These are phyloP conservation scores for Rutpela maculata DNA, from an alignment of 2,888 invertebrate species.

Conservation along the genomic window DNA sequence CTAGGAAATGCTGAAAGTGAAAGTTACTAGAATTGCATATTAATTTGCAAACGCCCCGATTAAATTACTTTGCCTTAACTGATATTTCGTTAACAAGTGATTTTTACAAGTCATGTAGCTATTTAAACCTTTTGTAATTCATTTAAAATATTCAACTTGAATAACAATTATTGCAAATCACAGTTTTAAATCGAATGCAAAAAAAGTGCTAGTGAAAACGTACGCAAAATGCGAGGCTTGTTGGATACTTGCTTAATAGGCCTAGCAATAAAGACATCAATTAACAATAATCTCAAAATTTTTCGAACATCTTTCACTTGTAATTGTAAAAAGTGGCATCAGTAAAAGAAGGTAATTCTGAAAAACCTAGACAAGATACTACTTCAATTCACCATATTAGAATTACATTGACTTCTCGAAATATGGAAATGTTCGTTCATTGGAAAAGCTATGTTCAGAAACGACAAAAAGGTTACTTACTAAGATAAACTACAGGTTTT, in stretches of 20 bases:
- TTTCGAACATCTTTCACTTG: no score
- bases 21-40: not conserved
- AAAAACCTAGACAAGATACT: no score
- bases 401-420: no score
- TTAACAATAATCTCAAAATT: no score
- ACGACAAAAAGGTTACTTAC: no score
- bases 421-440: no score
- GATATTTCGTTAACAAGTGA: not conserved
- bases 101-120: slow-evolving; percentile 1
- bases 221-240: not conserved
- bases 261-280: no score
- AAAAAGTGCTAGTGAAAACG: not conserved
- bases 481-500: no score
- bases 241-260: not conserved
- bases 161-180: slow-evolving; percentile 1
- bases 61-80: not conserved
- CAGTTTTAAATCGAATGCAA: not conserved
- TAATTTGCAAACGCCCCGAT: not conserved
- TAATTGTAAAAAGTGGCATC: no score
- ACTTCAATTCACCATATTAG: no score
- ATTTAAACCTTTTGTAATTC: not conserved
- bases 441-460: no score
- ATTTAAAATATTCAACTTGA: not conserved
- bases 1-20: not conserved
- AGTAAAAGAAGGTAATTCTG: no score